A percentile compares a stretch with the other conserved stretches of the same genome.
phyloP scores from a whole-genome alignment of 1,140 invertebrate genomes.

The Gerris buenoi region DNA sequence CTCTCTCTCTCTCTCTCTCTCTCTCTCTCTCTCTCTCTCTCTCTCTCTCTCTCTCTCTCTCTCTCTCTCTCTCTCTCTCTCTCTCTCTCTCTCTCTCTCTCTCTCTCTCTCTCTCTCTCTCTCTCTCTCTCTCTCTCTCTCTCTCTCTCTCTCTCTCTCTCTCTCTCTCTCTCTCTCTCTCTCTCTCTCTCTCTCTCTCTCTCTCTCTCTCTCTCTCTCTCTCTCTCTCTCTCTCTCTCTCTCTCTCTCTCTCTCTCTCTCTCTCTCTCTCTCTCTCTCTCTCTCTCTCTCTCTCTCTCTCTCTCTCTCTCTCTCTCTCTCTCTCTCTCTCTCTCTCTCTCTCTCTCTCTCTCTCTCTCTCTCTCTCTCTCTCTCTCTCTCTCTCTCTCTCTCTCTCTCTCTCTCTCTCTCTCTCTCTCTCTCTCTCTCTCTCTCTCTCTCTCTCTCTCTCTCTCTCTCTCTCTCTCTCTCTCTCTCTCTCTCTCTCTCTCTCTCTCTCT shows the following conservation, averaged over 20 bases:
- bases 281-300: constrained; percentile 4
- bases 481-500: no score
- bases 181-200: constrained; percentile 8
- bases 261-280: constrained; percentile 8
- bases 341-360: constrained; percentile 19
- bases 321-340: constrained; percentile 24
- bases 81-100: not conserved
- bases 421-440: no score
- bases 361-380: no score
- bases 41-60: no score
- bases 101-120: not conserved
- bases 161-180: constrained; percentile 8
- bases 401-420: no score
- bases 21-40: no score
- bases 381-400: no score
- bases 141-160: constrained; percentile 8
- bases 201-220: constrained; percentile 8
- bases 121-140: constrained; percentile 4
- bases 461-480: no score
- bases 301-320: constrained; percentile 14
- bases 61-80: no score
- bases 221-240: constrained; percentile 7
- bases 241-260: constrained; percentile 6
- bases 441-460: no score
- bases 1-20: no score